These are phyloP conservation scores for Drosophila paramelanica DNA, from an alignment of 2,888 invertebrate species.

Conservation along the genomic window DNA sequence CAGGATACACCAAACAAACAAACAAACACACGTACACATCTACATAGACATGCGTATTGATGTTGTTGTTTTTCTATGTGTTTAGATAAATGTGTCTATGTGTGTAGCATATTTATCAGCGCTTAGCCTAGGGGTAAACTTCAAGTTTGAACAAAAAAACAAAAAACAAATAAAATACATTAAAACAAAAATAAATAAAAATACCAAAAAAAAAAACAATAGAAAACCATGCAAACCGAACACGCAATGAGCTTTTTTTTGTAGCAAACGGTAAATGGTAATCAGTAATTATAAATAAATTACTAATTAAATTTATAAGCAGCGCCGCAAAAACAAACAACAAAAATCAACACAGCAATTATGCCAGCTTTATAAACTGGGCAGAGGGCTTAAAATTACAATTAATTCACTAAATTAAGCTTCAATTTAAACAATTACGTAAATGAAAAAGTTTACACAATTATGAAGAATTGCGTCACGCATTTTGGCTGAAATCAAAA, in stretches of 20 bases:
- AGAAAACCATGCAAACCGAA: conserved; percentile 23
- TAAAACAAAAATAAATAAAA: conserved; percentile 15
- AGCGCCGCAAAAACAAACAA: conserved; percentile 10
- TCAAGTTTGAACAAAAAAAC: conserved; percentile 9
- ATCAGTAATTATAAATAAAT: conserved; percentile 42
- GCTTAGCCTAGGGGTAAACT: conserved; percentile 49
- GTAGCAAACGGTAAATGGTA: conserved; percentile 36
- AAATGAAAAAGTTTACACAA: conserved; percentile 36
- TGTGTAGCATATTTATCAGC: conserved; percentile 62
- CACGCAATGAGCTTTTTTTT: conserved; percentile 73
- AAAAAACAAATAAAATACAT: conserved; percentile 7
- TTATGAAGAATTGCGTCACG: conserved; percentile 38
- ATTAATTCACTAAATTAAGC: conserved; percentile 64
- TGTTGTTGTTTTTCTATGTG: conserved; percentile 47
- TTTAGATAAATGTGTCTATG: conserved; percentile 44
- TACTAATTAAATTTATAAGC: conserved; percentile 40
- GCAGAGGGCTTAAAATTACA: conserved; percentile 49
- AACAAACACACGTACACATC: conserved; percentile 10
- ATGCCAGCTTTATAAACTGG: conserved; percentile 26
- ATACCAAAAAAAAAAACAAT: conserved; percentile 16
- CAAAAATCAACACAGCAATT: conserved; percentile 15
- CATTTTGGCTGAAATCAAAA: conserved; percentile 54
- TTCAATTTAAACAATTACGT: conserved; percentile 50
- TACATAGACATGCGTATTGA: conserved; percentile 36
- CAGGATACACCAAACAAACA: conserved; percentile 13